A percentile compares a stretch with the other conserved stretches of the same genome.
Conservation (phyloP, 2,888 invertebrate species). For the Drosophila atripex region DNA sequence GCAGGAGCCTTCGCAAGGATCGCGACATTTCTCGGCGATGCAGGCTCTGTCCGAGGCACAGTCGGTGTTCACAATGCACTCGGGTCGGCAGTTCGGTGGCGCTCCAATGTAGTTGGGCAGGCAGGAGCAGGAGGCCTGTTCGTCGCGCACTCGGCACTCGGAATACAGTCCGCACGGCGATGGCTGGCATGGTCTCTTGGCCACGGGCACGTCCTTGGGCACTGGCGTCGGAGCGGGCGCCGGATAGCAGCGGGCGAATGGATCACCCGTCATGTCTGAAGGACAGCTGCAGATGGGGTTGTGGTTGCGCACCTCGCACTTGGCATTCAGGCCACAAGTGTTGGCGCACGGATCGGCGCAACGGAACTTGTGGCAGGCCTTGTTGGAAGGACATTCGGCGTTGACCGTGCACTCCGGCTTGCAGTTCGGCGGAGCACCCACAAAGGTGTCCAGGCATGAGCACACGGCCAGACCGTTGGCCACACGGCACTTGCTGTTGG, state of each 20-base stretch:
- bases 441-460: slow-evolving; percentile 89
- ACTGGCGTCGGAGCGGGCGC: slow-evolving; percentile 70
- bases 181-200: slow-evolving; percentile 88
- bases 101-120: slow-evolving; percentile 87
- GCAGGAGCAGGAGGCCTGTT: slow-evolving; percentile 88
- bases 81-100: slow-evolving; percentile 89
- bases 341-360: slow-evolving; percentile 93
- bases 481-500: slow-evolving; percentile 90
- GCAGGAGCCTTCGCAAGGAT: slow-evolving; percentile 89
- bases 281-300: slow-evolving; percentile 93
- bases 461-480: slow-evolving; percentile 90
- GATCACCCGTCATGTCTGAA: slow-evolving; percentile 90
- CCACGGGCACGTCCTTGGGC: slow-evolving; percentile 69
- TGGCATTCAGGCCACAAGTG: slow-evolving; percentile 90
- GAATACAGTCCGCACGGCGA: slow-evolving; percentile 90
- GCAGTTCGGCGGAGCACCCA: slow-evolving; percentile 92
- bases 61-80: slow-evolving; percentile 87
- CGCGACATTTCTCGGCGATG: slow-evolving; percentile 89
- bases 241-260: slow-evolving; percentile 90
- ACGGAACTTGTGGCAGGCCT: slow-evolving; percentile 92
- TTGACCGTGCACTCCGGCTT: slow-evolving; percentile 93
- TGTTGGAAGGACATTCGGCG: slow-evolving; percentile 91
- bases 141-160: slow-evolving; percentile 87
- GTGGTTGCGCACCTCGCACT: slow-evolving; percentile 92
- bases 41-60: slow-evolving; percentile 88